phyloP scores from a whole-genome alignment of 2,113 vertebrate genomes.

The Octodon degus region DNA sequence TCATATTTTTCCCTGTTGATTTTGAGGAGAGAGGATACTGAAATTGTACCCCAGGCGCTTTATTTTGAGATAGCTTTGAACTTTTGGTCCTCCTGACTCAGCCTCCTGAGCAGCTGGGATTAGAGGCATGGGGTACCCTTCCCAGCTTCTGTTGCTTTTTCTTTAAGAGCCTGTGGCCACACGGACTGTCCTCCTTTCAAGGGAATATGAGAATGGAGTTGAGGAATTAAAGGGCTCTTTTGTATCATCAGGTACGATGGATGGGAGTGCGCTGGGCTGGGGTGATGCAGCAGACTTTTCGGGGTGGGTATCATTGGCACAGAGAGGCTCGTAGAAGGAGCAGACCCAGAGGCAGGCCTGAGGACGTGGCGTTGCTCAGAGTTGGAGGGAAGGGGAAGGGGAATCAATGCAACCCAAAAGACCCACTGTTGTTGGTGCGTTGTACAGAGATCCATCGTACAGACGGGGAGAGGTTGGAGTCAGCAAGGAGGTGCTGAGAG shows the following conservation, averaged over 20 bases:
- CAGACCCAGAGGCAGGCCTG: neutral
- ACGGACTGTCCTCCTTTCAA: neutral
- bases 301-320: fast-evolving
- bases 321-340: neutral
- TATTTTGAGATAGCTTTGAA: neutral
- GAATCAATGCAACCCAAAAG: neutral
- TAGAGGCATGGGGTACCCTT: neutral
- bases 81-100: neutral
- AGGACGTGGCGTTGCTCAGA: neutral
- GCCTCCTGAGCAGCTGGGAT: neutral
- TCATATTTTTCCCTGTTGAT: neutral
- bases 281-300: neutral
- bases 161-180: neutral
- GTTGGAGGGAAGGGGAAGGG: neutral
- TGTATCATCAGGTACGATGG: fast-evolving
- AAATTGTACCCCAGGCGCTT: neutral
- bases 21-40: neutral
- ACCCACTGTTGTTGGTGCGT: too few species aligned
- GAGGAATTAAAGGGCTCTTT: neutral
- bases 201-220: neutral
- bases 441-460: fast-evolving
- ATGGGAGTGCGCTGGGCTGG: fast-evolving
- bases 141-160: neutral
- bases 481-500: fast-evolving
- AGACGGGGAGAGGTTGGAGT: neutral